Conservation (phyloP, 2,888 invertebrate genomes). For the Flexamia atlantica region DNA sequence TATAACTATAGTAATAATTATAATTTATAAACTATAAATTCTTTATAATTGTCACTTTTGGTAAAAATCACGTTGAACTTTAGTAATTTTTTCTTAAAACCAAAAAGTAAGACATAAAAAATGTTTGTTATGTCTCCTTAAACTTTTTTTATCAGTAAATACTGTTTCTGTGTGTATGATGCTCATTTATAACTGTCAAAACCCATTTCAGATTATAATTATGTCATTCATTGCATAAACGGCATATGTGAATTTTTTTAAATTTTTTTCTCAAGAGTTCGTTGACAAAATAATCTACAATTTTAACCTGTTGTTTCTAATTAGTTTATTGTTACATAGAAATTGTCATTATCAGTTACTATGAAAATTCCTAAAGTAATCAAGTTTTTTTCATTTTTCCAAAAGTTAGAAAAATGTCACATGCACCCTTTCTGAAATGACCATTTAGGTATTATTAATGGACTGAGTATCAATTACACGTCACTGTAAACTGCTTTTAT, state of each 20-base stretch:
- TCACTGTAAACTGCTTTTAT: no score
- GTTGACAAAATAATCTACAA: constrained; percentile 33
- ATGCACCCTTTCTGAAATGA: constrained; percentile 36
- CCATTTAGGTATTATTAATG: not conserved
- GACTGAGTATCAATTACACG: no score
- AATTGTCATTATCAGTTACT: no score
- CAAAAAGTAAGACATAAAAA: constrained; percentile 70
- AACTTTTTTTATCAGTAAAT: no score
- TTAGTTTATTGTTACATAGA: constrained; percentile 23
- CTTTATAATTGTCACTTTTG: not conserved
- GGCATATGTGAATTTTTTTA: constrained; percentile 28
- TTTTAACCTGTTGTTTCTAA: constrained; percentile 29
- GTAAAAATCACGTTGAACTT: constrained; percentile 35
- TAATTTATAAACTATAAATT: constrained; percentile 17
- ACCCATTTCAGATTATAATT: constrained; percentile 18
- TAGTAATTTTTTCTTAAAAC: constrained; percentile 15
- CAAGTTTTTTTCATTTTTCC: constrained; percentile 31
- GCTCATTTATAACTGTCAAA: constrained; percentile 11
- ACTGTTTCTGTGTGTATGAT: constrained; percentile 11
- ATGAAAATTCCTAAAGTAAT: no score
- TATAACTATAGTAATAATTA: not conserved
- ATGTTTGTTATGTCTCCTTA: no score
- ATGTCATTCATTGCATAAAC: constrained; percentile 47
- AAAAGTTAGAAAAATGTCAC: constrained; percentile 43
- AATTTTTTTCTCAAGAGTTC: constrained; percentile 9